Evolutionary conservation across 1,140 invertebrate genomes (phyloP), one percentile per base, ranked within the genome.

Genomic region (Lordiphosa stackelbergi): DNA sequence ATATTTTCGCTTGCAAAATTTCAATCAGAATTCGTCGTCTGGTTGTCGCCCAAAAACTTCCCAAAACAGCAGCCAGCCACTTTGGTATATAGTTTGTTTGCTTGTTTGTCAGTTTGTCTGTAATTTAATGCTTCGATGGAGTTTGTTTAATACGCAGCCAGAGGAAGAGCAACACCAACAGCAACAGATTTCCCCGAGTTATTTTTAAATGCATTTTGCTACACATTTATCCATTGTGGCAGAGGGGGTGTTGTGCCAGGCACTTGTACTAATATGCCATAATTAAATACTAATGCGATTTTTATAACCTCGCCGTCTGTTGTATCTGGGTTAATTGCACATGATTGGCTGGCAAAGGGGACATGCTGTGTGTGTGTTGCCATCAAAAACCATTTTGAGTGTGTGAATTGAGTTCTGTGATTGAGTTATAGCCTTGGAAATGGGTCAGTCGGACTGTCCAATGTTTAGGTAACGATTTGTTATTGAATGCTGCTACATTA

Each of bases 61-160:
- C 58, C 42, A 69, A 13, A 37, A 35, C 28, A 49, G 31, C 6
- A 35, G 16, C 41, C 31, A 61, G 42, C 36, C 53, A 69, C n/a
- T 64, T 51, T 53, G 46, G 7, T 8, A 24, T 46, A 57, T 70
- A 55, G 28, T 53, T 28, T 53, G 52, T 53, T 37, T 52, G 40
- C 24, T 35, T 52, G 49, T 43, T 5, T 43, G 34, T 38, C 22
- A 35, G 19, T 55, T 68, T 69, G 54, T 73, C 48, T 60, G 73
- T 78, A 78, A 78, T 78, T 78, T 78, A 78, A 78, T 78, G 73
- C 73, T 61, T 73, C 60, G 60, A 73, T 78, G 78, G 73, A 78
- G 73, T 69, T 78, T 78, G 59, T 66, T 78, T 53, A 77, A 69
- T 73, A 59, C 22, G 48, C 66, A 60, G 34, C 52, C 52, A 3